Base-by-base conservation (phyloP, 2,113 vertebrate species). In the Callospermophilus lateralis region DNA sequence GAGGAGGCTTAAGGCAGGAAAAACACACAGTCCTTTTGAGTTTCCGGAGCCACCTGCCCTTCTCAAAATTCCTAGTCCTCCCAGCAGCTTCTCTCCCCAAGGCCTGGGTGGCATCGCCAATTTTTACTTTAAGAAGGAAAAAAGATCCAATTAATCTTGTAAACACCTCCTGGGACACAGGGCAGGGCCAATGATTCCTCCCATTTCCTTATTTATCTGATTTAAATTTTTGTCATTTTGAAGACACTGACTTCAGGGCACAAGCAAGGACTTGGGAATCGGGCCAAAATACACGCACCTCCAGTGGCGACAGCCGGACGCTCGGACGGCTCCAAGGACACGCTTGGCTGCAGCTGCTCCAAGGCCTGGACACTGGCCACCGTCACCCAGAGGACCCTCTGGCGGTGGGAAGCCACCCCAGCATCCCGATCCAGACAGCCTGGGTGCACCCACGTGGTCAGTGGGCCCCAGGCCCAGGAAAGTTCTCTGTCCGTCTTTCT, bases 271-370 rank as follows among this genome's bases (percentile, higher is more conserved):
- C 72, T 83, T 95, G 96, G 97, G 97, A 96, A 93, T 84, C 94
- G 93, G 96, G 96, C 97, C 89, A 95, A 98, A 97, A 94, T 22
- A 78, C 95, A 97, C 95, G 96, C 95, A 97, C 97, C 97, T 97
- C 94, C 84, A 88, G 89, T 78, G 92, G 76, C 4, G 93, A 96
- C 12, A 3, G 85, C 65, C 2, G 0, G 84, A 96, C 19, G 15
- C 95, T 84, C 1, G 17, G 93, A 91, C 20, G 34, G 90, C 78
- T 97, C 96, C 97, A 90, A 98, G 94, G 96, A 97, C 95, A 90
- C 34, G 6, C 77, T 63, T 24, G 92, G 79, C 77, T 97, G 86
- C 24, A 0, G 94, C 84, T 70, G 84, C 61, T 98, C 90, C 92
- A 6, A 76, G 72, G 91, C 91, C 85, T 8, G 61, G 95, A 81